Evolutionary conservation across 1,140 invertebrate species (phyloP).

Genomic region (Meloidogyne chitwoodi): DNA sequence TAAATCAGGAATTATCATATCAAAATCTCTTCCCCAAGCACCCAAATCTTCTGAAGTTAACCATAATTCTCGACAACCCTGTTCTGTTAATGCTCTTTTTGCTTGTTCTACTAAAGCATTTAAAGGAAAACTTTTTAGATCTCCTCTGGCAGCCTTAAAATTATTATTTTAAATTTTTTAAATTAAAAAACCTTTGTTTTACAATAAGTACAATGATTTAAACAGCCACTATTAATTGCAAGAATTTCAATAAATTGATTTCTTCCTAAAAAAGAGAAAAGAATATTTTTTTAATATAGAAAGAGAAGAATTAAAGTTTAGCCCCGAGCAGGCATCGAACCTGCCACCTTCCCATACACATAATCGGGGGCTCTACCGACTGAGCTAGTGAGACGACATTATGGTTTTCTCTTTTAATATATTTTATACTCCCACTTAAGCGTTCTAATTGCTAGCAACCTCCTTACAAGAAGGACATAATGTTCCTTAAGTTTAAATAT

Average conservation of each 20-base stretch:
- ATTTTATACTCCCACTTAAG: too few relatives aligned
- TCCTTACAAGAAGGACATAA: too few relatives aligned
- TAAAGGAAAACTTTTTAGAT: slow-evolving; percentile 85
- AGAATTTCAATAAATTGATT: slow-evolving; percentile 97
- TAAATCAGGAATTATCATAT: slow-evolving; percentile 73
- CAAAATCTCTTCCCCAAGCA: slow-evolving; percentile 90
- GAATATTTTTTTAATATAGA: slow-evolving; percentile 76
- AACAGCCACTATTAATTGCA: slow-evolving; percentile 90
- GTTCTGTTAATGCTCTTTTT: slow-evolving; percentile 73
- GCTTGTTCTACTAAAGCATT: slow-evolving; percentile 65
- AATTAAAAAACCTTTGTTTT: slow-evolving; percentile 76
- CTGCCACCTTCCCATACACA: too few relatives aligned
- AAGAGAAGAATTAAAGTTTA: too few relatives aligned
- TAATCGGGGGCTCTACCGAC: too few relatives aligned
- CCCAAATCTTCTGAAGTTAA: slow-evolving; percentile 95
- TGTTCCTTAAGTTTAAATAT: too few relatives aligned
- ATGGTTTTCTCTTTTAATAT: too few relatives aligned
- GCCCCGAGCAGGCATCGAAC: too few relatives aligned
- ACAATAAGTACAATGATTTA: slow-evolving; percentile 97
- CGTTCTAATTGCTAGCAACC: too few relatives aligned
- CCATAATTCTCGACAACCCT: slow-evolving; percentile 96
- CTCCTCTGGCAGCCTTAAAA: slow-evolving; percentile 72
- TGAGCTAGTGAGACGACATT: too few relatives aligned
- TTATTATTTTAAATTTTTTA: slow-evolving; percentile 60
- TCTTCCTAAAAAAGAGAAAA: slow-evolving; percentile 71